Conservation (phyloP, 1,140 invertebrate species). For the Pectinophora gossypiella region DNA sequence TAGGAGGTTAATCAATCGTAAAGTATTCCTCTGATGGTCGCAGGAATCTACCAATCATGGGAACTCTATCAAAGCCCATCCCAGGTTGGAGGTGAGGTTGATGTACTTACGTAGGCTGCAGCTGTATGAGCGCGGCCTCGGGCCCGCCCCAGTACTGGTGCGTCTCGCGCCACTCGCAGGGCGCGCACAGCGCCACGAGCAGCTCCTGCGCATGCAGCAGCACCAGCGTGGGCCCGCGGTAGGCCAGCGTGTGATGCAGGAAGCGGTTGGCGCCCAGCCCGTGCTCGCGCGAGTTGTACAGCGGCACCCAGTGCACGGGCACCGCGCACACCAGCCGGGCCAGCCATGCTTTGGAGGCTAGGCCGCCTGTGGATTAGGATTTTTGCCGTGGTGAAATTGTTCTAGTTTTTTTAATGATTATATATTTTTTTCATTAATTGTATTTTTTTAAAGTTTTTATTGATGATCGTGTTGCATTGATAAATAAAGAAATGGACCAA, state of each 20-base stretch:
- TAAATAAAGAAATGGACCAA: no score
- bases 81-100: not conserved
- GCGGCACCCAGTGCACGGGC: conserved; percentile 87
- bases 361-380: conserved; percentile 18
- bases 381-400: no score
- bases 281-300: conserved; percentile 90
- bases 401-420: no score
- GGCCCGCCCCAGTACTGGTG: conserved; percentile 90
- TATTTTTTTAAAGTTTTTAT: no score
- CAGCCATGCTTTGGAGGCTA: conserved; percentile 77
- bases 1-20: no score
- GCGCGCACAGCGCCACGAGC: conserved; percentile 85
- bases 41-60: no score
- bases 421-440: no score
- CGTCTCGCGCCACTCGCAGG: conserved; percentile 90
- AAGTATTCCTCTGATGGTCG: no score
- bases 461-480: no score
- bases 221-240: conserved; percentile 88
- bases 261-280: conserved; percentile 92
- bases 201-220: conserved; percentile 79
- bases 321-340: conserved; percentile 79
- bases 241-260: conserved; percentile 89
- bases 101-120: conserved; percentile 83
- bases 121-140: conserved; percentile 85
- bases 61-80: no score